Percentiles rank a stretch among this genome's conserved stretches.
These are phyloP conservation scores for Piprites chloris DNA, from an alignment of 2,113 vertebrate species.

Conservation along the genomic window DNA sequence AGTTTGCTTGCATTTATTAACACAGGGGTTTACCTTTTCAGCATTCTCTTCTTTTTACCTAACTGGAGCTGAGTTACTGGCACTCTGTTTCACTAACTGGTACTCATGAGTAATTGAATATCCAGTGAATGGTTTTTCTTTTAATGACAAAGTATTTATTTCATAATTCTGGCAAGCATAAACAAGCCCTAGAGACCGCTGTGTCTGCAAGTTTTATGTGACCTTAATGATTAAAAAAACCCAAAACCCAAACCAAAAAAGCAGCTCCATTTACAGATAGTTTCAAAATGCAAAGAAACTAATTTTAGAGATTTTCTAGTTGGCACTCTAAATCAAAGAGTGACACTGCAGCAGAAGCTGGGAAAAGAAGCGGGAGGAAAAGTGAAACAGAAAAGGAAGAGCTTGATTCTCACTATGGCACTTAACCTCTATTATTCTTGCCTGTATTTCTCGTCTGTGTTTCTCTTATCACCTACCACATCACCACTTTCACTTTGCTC, in stretches of 20 bases:
- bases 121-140: background rate
- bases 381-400: background rate
- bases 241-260: background rate
- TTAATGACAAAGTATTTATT: constrained; percentile 7
- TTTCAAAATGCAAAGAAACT: background rate
- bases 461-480: background rate
- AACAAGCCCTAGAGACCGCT: background rate
- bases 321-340: background rate
- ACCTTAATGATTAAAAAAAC: background rate
- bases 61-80: background rate
- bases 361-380: background rate
- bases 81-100: background rate
- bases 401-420: background rate
- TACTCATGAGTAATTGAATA: constrained; percentile 7
- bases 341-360: background rate
- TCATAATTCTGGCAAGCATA: constrained; percentile 1
- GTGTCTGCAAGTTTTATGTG: background rate
- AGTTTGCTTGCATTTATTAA: background rate
- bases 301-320: background rate
- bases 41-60: background rate
- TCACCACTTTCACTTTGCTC: background rate
- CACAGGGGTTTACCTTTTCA: background rate
- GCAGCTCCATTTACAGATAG: background rate
- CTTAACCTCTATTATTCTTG: background rate
- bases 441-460: background rate